These are phyloP conservation scores for Pandemis heparana DNA, from an alignment of 2,888 invertebrate species.

Conservation along the genomic window DNA sequence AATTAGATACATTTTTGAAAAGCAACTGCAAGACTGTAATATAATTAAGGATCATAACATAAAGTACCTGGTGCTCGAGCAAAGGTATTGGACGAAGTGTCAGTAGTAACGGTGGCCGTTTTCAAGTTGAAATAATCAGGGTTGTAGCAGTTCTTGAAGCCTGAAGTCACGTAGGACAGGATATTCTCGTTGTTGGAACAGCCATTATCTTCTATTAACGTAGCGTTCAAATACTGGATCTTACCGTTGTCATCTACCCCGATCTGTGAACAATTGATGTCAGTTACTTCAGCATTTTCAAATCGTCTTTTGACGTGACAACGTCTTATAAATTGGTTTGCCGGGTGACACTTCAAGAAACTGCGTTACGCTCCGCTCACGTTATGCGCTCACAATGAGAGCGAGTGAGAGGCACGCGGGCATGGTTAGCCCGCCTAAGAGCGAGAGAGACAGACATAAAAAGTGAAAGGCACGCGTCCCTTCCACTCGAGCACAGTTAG, in stretches of 20 bases:
- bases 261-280: constrained; percentile 65
- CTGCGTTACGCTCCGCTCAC: too few relatives aligned
- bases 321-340: too few relatives aligned
- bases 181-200: constrained; percentile 80
- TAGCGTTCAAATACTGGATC: constrained; percentile 87
- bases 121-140: constrained; percentile 80
- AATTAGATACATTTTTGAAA: too few relatives aligned
- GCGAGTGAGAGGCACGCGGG: too few relatives aligned
- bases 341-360: too few relatives aligned
- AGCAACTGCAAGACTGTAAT: background rate
- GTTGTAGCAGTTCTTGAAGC: constrained; percentile 86
- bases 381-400: too few relatives aligned
- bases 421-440: too few relatives aligned
- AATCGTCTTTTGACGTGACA: too few relatives aligned
- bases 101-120: constrained; percentile 83
- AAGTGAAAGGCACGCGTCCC: too few relatives aligned
- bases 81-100: constrained; percentile 88
- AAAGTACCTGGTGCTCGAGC: constrained; percentile 88
- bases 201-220: constrained; percentile 80
- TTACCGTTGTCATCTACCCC: constrained; percentile 87
- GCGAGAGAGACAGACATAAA: too few relatives aligned
- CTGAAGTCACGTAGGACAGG: constrained; percentile 58
- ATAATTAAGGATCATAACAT: background rate
- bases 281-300: background rate
- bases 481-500: too few relatives aligned